phyloP scores from a whole-genome alignment of 1,140 invertebrate species.

The Heliconius hermathena region DNA sequence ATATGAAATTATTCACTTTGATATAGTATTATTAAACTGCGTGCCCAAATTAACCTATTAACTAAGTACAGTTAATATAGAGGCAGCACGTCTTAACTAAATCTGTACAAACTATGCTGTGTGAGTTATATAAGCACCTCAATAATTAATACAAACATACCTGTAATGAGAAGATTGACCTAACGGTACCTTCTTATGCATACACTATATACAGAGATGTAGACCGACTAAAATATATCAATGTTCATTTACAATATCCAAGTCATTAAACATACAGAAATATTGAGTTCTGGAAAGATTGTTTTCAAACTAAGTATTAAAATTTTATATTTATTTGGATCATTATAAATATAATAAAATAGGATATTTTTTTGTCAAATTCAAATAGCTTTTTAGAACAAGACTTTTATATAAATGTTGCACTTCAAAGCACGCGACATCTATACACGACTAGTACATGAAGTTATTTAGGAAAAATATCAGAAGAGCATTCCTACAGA shows the following conservation, averaged over 20 bases:
- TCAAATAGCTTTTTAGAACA: not conserved
- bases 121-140: not conserved
- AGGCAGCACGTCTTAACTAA: not conserved
- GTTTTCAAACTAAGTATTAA: not conserved
- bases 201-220: not conserved
- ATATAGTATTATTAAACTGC: not conserved
- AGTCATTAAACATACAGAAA: not conserved
- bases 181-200: not conserved
- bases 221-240: not conserved
- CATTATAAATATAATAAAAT: not conserved
- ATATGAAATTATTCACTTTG: not conserved
- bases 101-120: not conserved
- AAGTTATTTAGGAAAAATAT: constrained; percentile 18
- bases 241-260: not conserved
- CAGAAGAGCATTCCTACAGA: constrained; percentile 20
- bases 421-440: not conserved
- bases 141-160: constrained; percentile 7
- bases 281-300: not conserved
- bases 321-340: not conserved
- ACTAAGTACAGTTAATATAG: not conserved
- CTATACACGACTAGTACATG: constrained; percentile 1
- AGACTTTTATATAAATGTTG: not conserved
- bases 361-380: not conserved
- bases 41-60: not conserved
- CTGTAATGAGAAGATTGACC: not conserved